These are phyloP conservation scores for Psittacula echo DNA, from an alignment of 2,797 vertebrate species.

Conservation along the genomic window DNA sequence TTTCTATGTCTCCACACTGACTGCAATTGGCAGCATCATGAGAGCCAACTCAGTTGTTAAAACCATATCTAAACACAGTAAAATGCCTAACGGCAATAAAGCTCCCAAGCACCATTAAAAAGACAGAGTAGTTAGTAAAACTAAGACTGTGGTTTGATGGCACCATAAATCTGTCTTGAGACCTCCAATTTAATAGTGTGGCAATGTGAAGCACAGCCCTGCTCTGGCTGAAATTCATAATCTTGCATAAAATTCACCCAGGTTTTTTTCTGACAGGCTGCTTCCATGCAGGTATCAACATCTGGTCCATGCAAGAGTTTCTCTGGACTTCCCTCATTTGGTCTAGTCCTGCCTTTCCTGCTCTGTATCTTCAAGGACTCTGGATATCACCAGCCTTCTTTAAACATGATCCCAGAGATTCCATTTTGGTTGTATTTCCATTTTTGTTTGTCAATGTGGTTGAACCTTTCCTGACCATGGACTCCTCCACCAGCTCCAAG, in stretches of 20 bases:
- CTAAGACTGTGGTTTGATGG: conserved; percentile 22
- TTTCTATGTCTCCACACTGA: neutral
- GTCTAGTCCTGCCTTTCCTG: neutral
- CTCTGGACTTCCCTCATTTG: neutral
- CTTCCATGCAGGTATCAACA: neutral
- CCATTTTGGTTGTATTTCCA: neutral
- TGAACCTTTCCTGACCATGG: neutral
- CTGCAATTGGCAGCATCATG: conserved; percentile 10
- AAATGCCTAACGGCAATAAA: conserved; percentile 46
- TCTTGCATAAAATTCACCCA: neutral
- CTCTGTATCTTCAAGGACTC: neutral
- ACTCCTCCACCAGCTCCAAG: neutral
- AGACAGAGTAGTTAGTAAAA: conserved; percentile 47
- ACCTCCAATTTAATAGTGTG: conserved; percentile 4
- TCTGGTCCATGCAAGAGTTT: neutral
- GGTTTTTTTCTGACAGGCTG: neutral
- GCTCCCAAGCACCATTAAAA: conserved; percentile 51
- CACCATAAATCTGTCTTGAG: conserved; percentile 46
- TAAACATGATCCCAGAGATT: neutral
- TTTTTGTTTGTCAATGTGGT: neutral
- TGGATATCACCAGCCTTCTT: neutral
- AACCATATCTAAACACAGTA: conserved; percentile 47
- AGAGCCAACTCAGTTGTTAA: conserved; percentile 45
- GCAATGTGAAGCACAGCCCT: neutral
- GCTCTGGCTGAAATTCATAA: neutral